Base-by-base conservation (phyloP, 1,140 invertebrate species). In the Drosophila ananassae region DNA sequence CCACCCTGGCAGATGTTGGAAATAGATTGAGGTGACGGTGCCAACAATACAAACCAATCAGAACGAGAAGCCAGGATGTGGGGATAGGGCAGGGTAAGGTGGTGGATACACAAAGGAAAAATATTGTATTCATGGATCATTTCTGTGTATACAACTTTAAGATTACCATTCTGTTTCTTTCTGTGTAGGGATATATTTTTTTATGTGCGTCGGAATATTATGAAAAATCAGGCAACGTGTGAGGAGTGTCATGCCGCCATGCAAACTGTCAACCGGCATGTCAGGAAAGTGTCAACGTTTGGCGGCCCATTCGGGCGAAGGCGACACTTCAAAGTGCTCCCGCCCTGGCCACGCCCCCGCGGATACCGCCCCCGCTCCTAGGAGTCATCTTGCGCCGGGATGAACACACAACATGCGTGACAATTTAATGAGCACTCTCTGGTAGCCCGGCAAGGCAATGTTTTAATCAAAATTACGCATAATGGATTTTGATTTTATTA, bases 401-500 rank as follows among this genome's bases (percentile, higher is more conserved):
- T 55, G 66, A 59, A 30, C 63, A 71, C 66, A 87, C 75, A 87
- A 87, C 83, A 89, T 89, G 83, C 83, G 83, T 89, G 83, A 89
- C 83, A 89, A 89, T 89, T 89, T 89, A 89, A 89, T 89, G 83
- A 89, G 83, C 79, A 83, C 66, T 41, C 58, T 17, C 22, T 58
- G 57, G 66, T 47, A 47, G 61, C 50, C 34, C 51, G 39, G 57
- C 59, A 46, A 63, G 59, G 74, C 83, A 87, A 89, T 89, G 79
- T 89, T 89, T 89, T 89, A 89, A 89, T 89, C 83, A 83, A 89
- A 89, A 89, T 89, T 89, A 77, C 64, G 79, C 79, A 75, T 89
- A 89, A 89, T 89, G 84, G 83, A 89, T 89, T 89, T 89, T 89
- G 84, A 89, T 89, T 89, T 89, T 89, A 89, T 89, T 89, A 89